Evolutionary conservation across 2,797 vertebrate genomes (phyloP).

Genomic region (Eulemur coronatus): DNA sequence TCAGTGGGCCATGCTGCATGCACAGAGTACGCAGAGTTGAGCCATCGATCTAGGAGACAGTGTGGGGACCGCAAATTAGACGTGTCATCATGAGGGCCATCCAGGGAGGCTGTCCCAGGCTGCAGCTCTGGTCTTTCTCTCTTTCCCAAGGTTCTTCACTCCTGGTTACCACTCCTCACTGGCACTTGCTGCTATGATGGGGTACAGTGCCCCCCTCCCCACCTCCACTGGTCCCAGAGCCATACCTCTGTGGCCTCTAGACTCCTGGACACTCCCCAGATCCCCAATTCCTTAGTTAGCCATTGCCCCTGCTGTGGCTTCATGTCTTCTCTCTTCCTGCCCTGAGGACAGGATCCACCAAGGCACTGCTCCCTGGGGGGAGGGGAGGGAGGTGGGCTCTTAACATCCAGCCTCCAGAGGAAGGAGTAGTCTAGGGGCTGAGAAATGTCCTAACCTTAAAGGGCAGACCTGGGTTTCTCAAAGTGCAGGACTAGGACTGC

Average conservation of each 20-base stretch:
- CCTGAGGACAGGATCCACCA: conserved; percentile 16
- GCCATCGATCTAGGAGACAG: conserved; percentile 88
- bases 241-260: conserved; percentile 1
- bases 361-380: conserved; percentile 20
- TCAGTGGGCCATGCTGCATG: conserved; percentile 95
- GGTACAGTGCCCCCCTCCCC: background rate
- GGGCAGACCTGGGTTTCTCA: background rate
- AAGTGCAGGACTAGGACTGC: background rate
- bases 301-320: background rate
- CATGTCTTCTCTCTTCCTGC: background rate
- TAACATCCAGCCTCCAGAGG: conserved; percentile 21
- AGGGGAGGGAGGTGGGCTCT: background rate
- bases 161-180: background rate
- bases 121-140: background rate
- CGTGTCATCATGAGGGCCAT: accelerated
- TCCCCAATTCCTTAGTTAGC: conserved; percentile 39
- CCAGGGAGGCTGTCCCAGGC: background rate
- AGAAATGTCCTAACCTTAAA: background rate
- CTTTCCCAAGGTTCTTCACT: background rate
- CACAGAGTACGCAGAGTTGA: conserved; percentile 94
- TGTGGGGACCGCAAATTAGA: accelerated
- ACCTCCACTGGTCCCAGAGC: background rate
- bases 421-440: background rate
- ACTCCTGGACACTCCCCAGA: background rate
- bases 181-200: background rate